These are phyloP conservation scores for Neodiprion pinetum DNA, from an alignment of 1,140 invertebrate genomes.

Conservation along the genomic window DNA sequence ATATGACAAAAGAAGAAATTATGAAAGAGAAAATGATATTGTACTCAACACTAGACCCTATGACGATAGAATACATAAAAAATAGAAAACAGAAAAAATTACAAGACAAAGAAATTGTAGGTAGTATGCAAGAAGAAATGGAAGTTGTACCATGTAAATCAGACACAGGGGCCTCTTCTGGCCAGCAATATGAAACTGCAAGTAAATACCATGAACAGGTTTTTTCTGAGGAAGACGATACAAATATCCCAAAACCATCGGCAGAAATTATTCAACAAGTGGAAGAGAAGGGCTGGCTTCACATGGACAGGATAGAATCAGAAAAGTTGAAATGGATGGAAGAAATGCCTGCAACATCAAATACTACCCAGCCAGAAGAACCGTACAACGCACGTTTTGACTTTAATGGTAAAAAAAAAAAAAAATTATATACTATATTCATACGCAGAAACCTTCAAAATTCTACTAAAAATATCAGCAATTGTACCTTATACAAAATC, in stretches of 20 bases:
- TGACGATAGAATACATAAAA: constrained; percentile 72
- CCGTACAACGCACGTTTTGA: constrained; percentile 76
- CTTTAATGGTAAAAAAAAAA: constrained; percentile 62
- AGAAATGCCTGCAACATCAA: constrained; percentile 61
- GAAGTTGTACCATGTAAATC: constrained; percentile 31
- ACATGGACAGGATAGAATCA: constrained; percentile 82
- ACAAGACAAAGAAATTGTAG: constrained; percentile 23
- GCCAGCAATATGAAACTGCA: constrained; percentile 32
- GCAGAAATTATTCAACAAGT: constrained; percentile 69
- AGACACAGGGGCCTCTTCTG: constrained; percentile 39
- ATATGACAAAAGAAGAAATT: constrained; percentile 81
- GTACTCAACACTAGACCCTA: constrained; percentile 69
- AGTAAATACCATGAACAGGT: constrained; percentile 16
- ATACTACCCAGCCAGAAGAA: constrained; percentile 54
- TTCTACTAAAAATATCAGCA: background rate
- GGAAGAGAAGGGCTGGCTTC: constrained; percentile 74
- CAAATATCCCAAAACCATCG: constrained; percentile 52
- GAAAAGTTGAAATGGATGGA: constrained; percentile 89
- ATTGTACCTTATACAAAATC: too few species aligned
- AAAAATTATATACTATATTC: constrained; percentile 9
- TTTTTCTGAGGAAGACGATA: constrained; percentile 26
- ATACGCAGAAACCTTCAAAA: too few species aligned
- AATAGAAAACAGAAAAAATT: constrained; percentile 59
- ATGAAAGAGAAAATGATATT: constrained; percentile 75
- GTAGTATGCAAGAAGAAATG: constrained; percentile 28